Base-by-base conservation (phyloP, 2,113 vertebrate species). In the Cyanistes caeruleus region DNA sequence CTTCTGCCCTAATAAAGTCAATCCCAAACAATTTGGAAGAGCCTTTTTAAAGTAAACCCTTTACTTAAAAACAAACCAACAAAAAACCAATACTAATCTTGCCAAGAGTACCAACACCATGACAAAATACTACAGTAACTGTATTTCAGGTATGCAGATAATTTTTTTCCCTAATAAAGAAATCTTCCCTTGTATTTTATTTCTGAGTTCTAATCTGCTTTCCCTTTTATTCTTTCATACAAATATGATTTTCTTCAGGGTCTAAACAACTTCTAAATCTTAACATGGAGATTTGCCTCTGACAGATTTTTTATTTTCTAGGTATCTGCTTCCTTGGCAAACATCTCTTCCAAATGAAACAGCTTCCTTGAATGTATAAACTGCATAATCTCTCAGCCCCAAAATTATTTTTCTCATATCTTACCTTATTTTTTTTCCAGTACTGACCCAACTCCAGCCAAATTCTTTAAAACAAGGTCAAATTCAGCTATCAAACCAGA, bases 1-100 rank as follows among this genome's bases (percentile, higher is more conserved):
- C 0, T 0, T 24, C 31, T 51, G 8, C 22, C 18, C 28, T 73
- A 56, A 58, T 60, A 76, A 87, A 82, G 21, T 28, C 31, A 79
- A 28, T 27, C 31, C 48, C 20, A 68, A 87, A 60, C 22, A 82
- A 37, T 35, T 37, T 64, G 44, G 9, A 85, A 91, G 7, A 68
- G 3, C 3, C 10, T 89, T 51, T 69, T 86, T 15, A 55, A 92
- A 77, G 25, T 77, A 74, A 73, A 30, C 2, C 5, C 13, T 65
- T 63, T 46, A 43, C 17, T 69, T 59, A 62, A 92, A 85, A 89
- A 35, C 15, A 48, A 86, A n/a, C 5, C 25, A 68, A 48, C 14
- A 83, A 62, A 53, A 55, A 3, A 1, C 7, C 4, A 49, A 1
- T 11, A n/a, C 4, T 3, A 52, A 1, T 31, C 67, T 53, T 33